A percentile compares a stretch with the other conserved stretches of the same genome.
Evolutionary conservation across 2,888 invertebrate species (phyloP).

Genomic region (Nymphalis urticae): DNA sequence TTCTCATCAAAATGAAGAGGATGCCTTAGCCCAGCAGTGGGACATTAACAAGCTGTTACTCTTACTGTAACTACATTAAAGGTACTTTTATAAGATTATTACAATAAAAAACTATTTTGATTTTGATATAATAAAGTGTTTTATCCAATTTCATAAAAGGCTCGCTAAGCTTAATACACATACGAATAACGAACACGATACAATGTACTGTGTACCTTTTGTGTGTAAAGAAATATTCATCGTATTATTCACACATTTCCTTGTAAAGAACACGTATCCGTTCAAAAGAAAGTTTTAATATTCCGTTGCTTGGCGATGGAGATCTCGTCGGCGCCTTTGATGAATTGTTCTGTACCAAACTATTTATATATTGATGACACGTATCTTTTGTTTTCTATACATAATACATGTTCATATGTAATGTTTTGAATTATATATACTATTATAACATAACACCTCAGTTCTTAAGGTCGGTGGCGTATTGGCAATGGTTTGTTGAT

Average conservation of each 20-base stretch:
- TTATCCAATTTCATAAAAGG: conserved; percentile 15
- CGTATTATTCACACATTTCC: conserved; percentile 19
- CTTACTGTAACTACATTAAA: no score
- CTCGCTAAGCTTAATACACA: conserved; percentile 11
- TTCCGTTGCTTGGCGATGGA: conserved; percentile 22
- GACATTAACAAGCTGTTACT: no score
- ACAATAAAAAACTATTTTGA: no score
- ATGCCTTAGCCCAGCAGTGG: no score
- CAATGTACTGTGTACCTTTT: conserved; percentile 19
- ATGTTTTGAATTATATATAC: not conserved
- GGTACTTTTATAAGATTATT: no score
- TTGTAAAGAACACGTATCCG: conserved; percentile 14
- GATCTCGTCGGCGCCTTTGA: conserved; percentile 27
- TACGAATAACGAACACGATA: conserved; percentile 13
- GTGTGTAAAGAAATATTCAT: conserved; percentile 20
- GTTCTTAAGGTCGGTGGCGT: no score
- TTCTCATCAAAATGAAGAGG: no score
- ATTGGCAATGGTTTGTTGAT: no score
- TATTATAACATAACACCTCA: no score
- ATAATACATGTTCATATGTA: not conserved
- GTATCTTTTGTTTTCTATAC: not conserved
- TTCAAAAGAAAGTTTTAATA: conserved; percentile 40
- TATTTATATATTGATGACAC: conserved; percentile 12
- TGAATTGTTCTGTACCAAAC: conserved; percentile 20
- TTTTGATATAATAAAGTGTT: not conserved